phyloP scores from a whole-genome alignment of 2,797 vertebrate genomes.

The Amphiprion clarkii region DNA sequence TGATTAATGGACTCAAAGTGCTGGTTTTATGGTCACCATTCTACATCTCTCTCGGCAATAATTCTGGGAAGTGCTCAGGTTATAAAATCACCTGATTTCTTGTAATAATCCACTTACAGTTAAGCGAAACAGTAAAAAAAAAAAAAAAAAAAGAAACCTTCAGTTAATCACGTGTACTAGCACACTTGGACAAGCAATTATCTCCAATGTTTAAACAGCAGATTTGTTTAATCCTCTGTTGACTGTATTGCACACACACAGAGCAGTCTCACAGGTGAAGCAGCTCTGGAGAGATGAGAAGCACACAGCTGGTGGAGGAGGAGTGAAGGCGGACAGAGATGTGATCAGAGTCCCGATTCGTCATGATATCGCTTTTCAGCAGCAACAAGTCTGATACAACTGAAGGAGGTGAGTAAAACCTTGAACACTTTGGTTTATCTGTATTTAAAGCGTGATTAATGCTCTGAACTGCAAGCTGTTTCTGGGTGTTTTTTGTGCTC shows the following conservation, averaged over 20 bases:
- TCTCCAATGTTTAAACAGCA: constrained; percentile 11
- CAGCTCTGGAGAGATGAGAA: constrained; percentile 59
- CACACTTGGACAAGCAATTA: constrained; percentile 19
- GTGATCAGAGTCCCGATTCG: constrained; percentile 54
- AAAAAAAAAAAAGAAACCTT: constrained; percentile 19
- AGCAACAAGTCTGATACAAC: constrained; percentile 42
- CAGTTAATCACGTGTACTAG: constrained; percentile 20
- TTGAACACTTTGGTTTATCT: background rate
- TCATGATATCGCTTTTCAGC: constrained; percentile 57
- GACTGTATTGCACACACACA: constrained; percentile 3
- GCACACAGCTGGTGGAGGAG: constrained; percentile 54
- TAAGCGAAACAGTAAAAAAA: constrained; percentile 14
- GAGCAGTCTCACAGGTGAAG: constrained; percentile 14
- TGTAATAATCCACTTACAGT: constrained; percentile 42
- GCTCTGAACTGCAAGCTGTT: too few species aligned
- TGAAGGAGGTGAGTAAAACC: constrained; percentile 59
- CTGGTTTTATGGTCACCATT: background rate
- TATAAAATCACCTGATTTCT: constrained; percentile 49
- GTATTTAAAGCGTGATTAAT: too few species aligned
- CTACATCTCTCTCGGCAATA: constrained; percentile 17
- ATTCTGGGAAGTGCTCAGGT: constrained; percentile 32
- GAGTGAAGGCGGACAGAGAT: constrained; percentile 51
- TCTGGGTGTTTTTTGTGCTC: too few species aligned
- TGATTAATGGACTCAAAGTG: background rate
- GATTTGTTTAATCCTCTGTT: constrained; percentile 33